Evolutionary conservation across 2,888 invertebrate genomes (phyloP).

Genomic region (Oasisia sp.): DNA sequence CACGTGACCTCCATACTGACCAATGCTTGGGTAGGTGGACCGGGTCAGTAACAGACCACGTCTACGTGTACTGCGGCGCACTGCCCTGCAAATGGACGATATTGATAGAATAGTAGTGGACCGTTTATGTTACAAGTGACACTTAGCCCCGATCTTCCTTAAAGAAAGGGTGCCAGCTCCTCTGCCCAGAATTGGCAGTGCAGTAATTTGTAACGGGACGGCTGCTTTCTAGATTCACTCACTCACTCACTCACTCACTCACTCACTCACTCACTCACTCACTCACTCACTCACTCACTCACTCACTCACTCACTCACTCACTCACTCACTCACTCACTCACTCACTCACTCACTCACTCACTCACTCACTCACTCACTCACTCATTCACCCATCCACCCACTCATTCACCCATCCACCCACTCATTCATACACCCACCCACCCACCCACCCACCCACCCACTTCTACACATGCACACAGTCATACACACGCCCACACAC

Average conservation of each 20-base stretch:
- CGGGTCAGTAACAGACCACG: constrained; percentile 71
- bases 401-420: constrained; percentile 23
- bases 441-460: constrained; percentile 25
- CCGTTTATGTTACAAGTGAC: background rate
- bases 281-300: too few relatives aligned
- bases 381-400: background rate
- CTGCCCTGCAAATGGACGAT: background rate
- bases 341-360: background rate
- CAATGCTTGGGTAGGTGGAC: constrained; percentile 60
- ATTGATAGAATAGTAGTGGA: background rate
- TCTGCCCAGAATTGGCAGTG: too few relatives aligned
- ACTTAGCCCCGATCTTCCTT: too few relatives aligned
- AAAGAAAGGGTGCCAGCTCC: too few relatives aligned
- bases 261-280: too few relatives aligned
- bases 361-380: background rate
- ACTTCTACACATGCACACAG: constrained; percentile 25
- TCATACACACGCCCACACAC: constrained; percentile 23
- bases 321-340: background rate
- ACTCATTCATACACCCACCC: background rate
- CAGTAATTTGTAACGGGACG: too few relatives aligned
- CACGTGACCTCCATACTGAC: constrained; percentile 60
- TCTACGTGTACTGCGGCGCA: constrained; percentile 49
- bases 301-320: background rate
- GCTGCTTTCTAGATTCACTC: too few relatives aligned
- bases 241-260: too few relatives aligned